Base-by-base conservation (phyloP, 1,140 invertebrate genomes). In the Panulirus ornatus region DNA sequence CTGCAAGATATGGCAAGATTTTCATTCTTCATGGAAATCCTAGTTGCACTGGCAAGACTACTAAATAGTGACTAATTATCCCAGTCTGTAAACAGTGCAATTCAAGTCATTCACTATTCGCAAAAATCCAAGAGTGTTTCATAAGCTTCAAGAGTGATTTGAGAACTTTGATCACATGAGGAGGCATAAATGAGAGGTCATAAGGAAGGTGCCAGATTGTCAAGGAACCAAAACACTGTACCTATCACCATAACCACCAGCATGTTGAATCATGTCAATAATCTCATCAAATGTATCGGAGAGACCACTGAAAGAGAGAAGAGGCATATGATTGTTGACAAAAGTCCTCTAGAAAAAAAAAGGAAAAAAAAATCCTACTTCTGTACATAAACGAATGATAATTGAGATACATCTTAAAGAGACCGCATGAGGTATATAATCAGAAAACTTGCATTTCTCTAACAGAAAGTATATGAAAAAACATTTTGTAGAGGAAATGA, bases 221-320 rank as follows among this genome's bases (percentile, higher is more conserved):
- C 30, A 58, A 19, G 38, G 30, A 51, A 71, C 44, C 88, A 34
- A 82, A 30, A 73, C 63, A 83, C 81, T 89, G 78, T 89, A 89
- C 88, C 88, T 89, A 89, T 38, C 88, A 63, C 70, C 70, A 76
- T 89, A 79, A 82, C 88, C 88, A 82, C 88, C 88, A 40, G 88
- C 88, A 40, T 89, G 88, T 54, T 84, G 88, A 75, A 89, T 89
- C 88, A 89, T 89, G 88, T 89, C 79, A 83, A 89, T 83, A 27
- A 89, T 89, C 34, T 89, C 88, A 84, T 89, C 88, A 76, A 70
- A 89, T 54, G 88, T 89, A 71, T 89, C 79, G 47, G 54, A 75
- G 9, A 89, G 78, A 84, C 63, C 81, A 47, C 88, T 89, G 88
- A 89, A 89, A 89, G 42, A 84, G 44, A 83, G 70, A 89, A 83